Evolutionary conservation across 2,888 invertebrate species (phyloP).

Genomic region (Rhamphomyia laevipes): DNA sequence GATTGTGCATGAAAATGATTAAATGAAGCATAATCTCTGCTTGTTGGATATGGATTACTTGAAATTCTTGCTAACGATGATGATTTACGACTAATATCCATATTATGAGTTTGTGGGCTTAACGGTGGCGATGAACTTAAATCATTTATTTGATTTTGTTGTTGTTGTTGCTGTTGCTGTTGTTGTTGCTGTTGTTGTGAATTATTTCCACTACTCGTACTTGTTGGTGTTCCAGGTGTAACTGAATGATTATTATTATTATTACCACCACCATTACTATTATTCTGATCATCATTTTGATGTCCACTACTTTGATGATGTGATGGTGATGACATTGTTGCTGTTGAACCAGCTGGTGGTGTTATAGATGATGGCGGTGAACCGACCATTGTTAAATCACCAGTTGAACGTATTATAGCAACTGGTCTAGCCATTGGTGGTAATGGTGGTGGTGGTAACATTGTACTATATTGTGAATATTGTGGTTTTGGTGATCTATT

Average conservation of each 20-base stretch:
- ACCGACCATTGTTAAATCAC: slow-evolving; percentile 47
- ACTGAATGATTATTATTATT: slow-evolving; percentile 5
- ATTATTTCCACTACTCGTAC: slow-evolving; percentile 2
- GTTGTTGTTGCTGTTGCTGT: neutral
- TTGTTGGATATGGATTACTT: slow-evolving; percentile 40
- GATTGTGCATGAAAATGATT: slow-evolving; percentile 90
- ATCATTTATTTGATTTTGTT: slow-evolving; percentile 9
- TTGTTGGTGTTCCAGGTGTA: slow-evolving; percentile 8
- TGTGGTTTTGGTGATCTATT: slow-evolving; percentile 47
- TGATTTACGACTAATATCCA: slow-evolving; percentile 22
- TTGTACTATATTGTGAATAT: slow-evolving; percentile 75
- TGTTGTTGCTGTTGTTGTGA: neutral
- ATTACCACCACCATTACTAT: slow-evolving; percentile 4
- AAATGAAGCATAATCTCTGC: slow-evolving; percentile 54
- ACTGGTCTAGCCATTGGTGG: slow-evolving; percentile 95
- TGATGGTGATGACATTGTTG: slow-evolving; percentile 27
- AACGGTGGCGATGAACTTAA: slow-evolving; percentile 22
- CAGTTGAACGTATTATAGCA: slow-evolving; percentile 87
- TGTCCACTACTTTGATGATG: slow-evolving; percentile 31
- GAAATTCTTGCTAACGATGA: slow-evolving; percentile 31
- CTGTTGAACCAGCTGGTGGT: slow-evolving; percentile 38
- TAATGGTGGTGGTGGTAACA: slow-evolving; percentile 89
- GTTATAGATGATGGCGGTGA: slow-evolving; percentile 52
- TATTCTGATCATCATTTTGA: slow-evolving; percentile 30
- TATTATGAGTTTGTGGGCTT: slow-evolving; percentile 23